Evolutionary conservation across 2,797 vertebrate genomes (phyloP), one percentile per base, ranked within the genome.

Genomic region (Diceros bicornis): DNA sequence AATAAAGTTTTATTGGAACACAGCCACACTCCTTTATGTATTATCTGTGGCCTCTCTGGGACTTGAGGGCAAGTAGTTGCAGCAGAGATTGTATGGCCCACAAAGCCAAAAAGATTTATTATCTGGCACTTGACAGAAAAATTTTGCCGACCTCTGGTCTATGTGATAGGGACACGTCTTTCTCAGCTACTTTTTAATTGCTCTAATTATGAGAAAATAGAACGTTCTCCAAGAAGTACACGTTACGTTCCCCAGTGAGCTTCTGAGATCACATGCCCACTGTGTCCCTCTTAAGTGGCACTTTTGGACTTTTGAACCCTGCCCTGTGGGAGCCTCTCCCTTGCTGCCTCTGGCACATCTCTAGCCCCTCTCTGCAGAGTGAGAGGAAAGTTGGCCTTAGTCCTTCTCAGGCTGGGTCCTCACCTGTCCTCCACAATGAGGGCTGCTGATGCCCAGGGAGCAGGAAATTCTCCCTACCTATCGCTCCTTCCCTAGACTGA

Each of bases 1-100:
- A 91, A 83, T 82, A 91, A 83, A 88, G 27, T 66, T 92, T 78
- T 93, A 83, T 18, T 83, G 57, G 83, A 87, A 82, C 59, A 81
- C 18, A 89, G 68, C 74, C 52, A 64, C 11, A 17, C 18, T 83
- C 3, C 0, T 44, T 72, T 61, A 9, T 16, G 13, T 34, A 75
- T 59, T 59, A 32, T 52, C 37, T 64, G 17, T 20, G 44, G 68
- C 74, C n/a, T 32, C 71, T 57, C n/a, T 34, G 13, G 41, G 41
- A 74, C 50, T 92, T 72, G 32, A 84, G 41, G 41, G 41, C 12
- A n/a, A 50, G 20, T 47, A 13, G 37, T 52, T 86, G 44, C 41
- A 27, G 34, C 14, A 55, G 71, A 94, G 71, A 94, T 29, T 0
- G 0, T 14, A 37, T 37, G 14, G 78, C 23, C 71, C 50, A 41